These are phyloP conservation scores for Furcifer pardalis DNA, from an alignment of 2,797 vertebrate genomes.

Conservation along the genomic window DNA sequence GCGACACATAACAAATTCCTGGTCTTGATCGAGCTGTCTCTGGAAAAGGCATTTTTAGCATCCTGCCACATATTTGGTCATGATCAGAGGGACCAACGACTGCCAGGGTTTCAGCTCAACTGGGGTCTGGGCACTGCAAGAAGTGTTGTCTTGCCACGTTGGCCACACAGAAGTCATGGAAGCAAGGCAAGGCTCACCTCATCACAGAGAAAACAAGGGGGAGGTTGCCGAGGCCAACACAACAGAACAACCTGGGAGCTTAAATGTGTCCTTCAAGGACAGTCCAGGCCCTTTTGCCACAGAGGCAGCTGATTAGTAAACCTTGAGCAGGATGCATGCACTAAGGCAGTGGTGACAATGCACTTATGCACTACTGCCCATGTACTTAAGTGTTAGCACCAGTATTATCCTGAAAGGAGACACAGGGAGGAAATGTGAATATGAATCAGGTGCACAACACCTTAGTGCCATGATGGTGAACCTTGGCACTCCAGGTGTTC, in stretches of 20 bases:
- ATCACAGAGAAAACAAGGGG: rapidly evolving
- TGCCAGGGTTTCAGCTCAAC: not conserved
- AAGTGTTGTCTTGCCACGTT: too few species aligned
- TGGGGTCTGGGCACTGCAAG: too few species aligned
- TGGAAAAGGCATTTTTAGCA: not conserved
- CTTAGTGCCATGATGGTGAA: too few species aligned
- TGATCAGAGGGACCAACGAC: too few species aligned
- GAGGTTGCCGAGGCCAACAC: not conserved
- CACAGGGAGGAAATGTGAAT: too few species aligned
- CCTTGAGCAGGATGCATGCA: too few species aligned
- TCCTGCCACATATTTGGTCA: too few species aligned
- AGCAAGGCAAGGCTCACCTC: not conserved
- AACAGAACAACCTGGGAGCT: not conserved
- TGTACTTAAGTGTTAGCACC: too few species aligned
- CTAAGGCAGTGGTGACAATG: not conserved
- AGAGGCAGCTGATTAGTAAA: not conserved
- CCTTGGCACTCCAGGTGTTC: too few species aligned
- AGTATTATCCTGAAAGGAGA: too few species aligned
- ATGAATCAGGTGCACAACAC: too few species aligned
- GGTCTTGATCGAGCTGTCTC: not conserved
- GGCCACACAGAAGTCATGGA: not conserved
- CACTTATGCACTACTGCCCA: too few species aligned
- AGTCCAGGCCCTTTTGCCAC: not conserved
- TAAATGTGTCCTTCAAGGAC: not conserved
- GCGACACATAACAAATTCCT: not conserved